These are phyloP conservation scores for Neogobius melanostomus DNA, from an alignment of 2,113 vertebrate species.

Conservation along the genomic window DNA sequence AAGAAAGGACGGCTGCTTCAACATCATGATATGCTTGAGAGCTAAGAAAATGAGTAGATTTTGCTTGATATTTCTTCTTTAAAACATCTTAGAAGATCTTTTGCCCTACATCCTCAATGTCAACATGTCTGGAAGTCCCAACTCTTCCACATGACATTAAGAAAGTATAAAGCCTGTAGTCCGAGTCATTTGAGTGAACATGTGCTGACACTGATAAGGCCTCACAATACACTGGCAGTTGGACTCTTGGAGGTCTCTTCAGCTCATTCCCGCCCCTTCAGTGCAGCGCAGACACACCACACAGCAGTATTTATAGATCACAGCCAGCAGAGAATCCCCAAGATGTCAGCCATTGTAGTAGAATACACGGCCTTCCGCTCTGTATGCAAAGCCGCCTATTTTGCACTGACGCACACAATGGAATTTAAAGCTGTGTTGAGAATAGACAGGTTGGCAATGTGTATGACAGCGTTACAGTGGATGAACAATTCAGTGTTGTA, in stretches of 20 bases:
- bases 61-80: background rate
- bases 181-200: slow-evolving; percentile 27
- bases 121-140: background rate
- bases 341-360: slow-evolving; percentile 47
- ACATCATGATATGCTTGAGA: no score
- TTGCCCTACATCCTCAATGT: background rate
- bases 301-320: slow-evolving; percentile 65
- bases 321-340: slow-evolving; percentile 58
- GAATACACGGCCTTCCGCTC: slow-evolving; percentile 45
- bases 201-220: slow-evolving; percentile 55
- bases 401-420: slow-evolving; percentile 31
- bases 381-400: slow-evolving; percentile 59
- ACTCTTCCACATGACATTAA: background rate
- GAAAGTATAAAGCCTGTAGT: background rate
- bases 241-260: slow-evolving; percentile 45
- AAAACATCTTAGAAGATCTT: background rate
- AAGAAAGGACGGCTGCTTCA: no score
- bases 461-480: background rate
- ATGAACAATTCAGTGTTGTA: background rate
- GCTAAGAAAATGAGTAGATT: no score
- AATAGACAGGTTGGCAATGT: slow-evolving; percentile 4
- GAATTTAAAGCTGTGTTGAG: slow-evolving; percentile 16
- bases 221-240: slow-evolving; percentile 36
- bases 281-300: slow-evolving; percentile 43
- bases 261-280: slow-evolving; percentile 40